Conservation (phyloP, 2,888 invertebrate genomes). For the Cryptocephalus moraei region DNA sequence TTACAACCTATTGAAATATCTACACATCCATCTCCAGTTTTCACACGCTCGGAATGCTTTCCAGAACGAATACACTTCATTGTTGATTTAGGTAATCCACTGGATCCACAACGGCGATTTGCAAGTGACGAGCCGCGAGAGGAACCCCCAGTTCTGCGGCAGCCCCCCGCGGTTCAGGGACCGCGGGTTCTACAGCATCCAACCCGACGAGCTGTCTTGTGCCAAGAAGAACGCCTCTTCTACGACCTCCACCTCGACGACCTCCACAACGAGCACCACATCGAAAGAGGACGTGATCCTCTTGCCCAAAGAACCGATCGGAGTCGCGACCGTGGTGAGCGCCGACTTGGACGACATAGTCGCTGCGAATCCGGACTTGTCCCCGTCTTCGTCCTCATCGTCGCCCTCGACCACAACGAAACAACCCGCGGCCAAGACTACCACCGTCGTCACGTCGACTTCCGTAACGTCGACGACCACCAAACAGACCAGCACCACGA, state of each 20-base stretch:
- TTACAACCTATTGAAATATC: too few species aligned
- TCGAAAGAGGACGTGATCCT: conserved; percentile 1
- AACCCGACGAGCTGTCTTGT: conserved; percentile 63
- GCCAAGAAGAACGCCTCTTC: conserved; percentile 11
- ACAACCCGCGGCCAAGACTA: conserved; percentile 27
- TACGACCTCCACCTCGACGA: conserved; percentile 3
- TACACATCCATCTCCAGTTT: too few species aligned
- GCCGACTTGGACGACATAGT: conserved; percentile 39
- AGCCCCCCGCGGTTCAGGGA: conserved; percentile 70
- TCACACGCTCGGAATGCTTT: too few species aligned
- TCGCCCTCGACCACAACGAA: conserved; percentile 23
- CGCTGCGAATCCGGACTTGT: conserved; percentile 18
- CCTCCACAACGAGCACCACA: conserved; percentile 4
- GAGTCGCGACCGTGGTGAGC: conserved; percentile 47
- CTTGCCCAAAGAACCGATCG: conserved; percentile 37
- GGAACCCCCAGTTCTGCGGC: conserved; percentile 88
- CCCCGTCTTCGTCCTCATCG: conserved; percentile 18
- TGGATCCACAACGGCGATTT: conserved; percentile 83
- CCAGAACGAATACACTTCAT: too few species aligned
- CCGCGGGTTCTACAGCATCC: conserved; percentile 77
- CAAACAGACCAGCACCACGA: conserved; percentile 25
- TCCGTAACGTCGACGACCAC: conserved; percentile 26
- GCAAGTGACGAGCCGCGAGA: conserved; percentile 84
- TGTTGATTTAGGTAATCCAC: conserved; percentile 43
- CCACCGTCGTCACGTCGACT: conserved; percentile 26